Conservation (phyloP, 1,140 invertebrate species). For the Muscidifurax raptorellus region DNA sequence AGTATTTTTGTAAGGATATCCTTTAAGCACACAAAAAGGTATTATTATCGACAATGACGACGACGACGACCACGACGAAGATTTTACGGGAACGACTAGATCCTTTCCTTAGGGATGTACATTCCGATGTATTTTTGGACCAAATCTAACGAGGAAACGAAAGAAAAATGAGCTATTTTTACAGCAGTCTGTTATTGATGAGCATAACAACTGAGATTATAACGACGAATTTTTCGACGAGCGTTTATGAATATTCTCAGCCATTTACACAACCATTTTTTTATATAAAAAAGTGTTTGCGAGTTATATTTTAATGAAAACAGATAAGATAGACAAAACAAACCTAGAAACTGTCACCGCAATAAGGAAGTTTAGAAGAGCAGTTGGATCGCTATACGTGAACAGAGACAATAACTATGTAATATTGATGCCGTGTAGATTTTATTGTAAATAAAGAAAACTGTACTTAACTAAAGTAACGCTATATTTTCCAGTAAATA, state of each 20-base stretch:
- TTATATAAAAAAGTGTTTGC: too few species aligned
- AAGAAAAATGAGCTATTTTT: background rate
- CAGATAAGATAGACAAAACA: background rate
- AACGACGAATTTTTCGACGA: slow-evolving; percentile 10
- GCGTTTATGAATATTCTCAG: background rate
- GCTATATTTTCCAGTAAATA: slow-evolving; percentile 4
- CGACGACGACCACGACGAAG: slow-evolving; percentile 4
- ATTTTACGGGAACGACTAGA: too few species aligned
- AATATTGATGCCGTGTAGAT: slow-evolving; percentile 32
- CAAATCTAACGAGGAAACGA: background rate
- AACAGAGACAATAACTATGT: background rate
- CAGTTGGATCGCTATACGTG: background rate
- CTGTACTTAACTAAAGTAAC: slow-evolving; percentile 48
- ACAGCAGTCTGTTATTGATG: background rate
- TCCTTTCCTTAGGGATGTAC: slow-evolving; percentile 10
- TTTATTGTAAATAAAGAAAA: slow-evolving; percentile 52
- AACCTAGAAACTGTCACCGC: background rate
- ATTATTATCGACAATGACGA: slow-evolving; percentile 41
- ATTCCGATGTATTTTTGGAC: slow-evolving; percentile 17
- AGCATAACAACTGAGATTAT: slow-evolving; percentile 16
- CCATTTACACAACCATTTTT: background rate
- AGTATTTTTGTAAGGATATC: slow-evolving; percentile 43
- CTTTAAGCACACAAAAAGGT: slow-evolving; percentile 6
- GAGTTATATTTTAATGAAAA: background rate
- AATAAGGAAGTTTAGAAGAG: background rate